Base-by-base conservation (phyloP, 2,888 invertebrate genomes). In the Philhelius pedissequus region DNA sequence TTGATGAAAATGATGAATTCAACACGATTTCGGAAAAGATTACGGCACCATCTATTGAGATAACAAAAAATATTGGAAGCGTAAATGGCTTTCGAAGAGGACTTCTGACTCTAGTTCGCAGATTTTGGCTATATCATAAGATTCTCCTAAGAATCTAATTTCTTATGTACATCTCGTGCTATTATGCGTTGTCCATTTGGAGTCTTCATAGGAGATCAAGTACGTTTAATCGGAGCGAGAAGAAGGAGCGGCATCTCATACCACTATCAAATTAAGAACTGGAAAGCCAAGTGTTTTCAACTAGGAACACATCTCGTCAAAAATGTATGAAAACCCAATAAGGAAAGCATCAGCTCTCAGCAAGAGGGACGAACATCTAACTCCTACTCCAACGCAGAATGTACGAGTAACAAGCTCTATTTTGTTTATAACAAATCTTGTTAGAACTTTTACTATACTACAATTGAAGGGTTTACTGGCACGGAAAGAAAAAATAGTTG, bases 381-480 rank as follows among this genome's bases (percentile, higher is more conserved):
- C 64, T 27, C 73, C 96, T 20, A 97, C 97, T 89, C 97, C 98
- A 60, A 94, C 97, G 0, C 94, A 95, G 86, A 94, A 97, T 89
- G n/a, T n/a, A n/a, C n/a, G n/a, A n/a, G 95, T 96, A 80, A 93
- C 94, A 58, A 95, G 96, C 22, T 94, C 92, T 88, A 94, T 98
- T 86, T 92, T 99, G 45, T 96, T 94, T 89, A 96, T 99, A 69
- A 96, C 96, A 58, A 98, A 98, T 92, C 93, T 99, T 88, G 98
- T 98, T 75, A 94, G 99, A 86, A 99, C 99, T 5, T 99, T 98
- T 90, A 99, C 98, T 35, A 92, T 98, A 70, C 94, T 95, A 87
- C 98, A 98, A 91, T 93, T 99, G 70, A 97, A 97, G 89, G 97
- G 98, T 87, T 92, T 99, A 81, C 92, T 99, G 82, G 96, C 96